These are phyloP conservation scores for Nymphalis urticae DNA, from an alignment of 2,888 invertebrate species.

Conservation along the genomic window DNA sequence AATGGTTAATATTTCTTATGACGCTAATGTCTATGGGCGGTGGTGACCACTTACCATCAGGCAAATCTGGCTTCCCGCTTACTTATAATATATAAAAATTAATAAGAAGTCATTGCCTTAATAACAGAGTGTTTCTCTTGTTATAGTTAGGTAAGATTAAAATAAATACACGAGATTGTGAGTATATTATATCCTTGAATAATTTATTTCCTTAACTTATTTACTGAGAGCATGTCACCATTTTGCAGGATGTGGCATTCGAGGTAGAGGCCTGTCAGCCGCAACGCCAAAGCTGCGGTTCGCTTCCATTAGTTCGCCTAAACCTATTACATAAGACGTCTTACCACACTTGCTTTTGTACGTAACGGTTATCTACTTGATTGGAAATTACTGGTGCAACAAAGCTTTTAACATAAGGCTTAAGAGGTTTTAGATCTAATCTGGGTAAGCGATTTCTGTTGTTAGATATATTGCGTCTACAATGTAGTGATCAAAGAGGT, in stretches of 20 bases:
- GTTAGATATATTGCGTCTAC: conserved; percentile 3
- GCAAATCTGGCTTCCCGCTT: no score
- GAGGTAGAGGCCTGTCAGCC: conserved; percentile 53
- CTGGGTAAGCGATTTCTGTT: conserved; percentile 13
- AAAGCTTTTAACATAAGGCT: conserved; percentile 27
- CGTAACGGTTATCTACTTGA: conserved; percentile 30
- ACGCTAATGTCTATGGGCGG: no score
- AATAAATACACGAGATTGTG: background rate
- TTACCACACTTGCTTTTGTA: conserved; percentile 36
- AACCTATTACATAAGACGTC: conserved; percentile 66
- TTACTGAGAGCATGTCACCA: conserved; percentile 34
- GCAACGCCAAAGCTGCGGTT: conserved; percentile 69
- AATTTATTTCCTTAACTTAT: conserved; percentile 27
- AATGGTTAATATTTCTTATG: no score
- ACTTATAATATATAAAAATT: no score
- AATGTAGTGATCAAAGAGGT: background rate
- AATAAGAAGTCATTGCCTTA: no score
- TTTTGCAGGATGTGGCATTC: conserved; percentile 52
- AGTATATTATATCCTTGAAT: background rate
- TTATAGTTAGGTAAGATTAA: no score
- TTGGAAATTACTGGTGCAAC: conserved; percentile 29
- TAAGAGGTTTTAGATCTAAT: conserved; percentile 16
- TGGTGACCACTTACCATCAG: no score
- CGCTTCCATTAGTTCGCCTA: conserved; percentile 69
- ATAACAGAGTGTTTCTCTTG: no score